These are phyloP conservation scores for Rhinoptilus africanus DNA, from an alignment of 2,113 vertebrate species.

Conservation along the genomic window DNA sequence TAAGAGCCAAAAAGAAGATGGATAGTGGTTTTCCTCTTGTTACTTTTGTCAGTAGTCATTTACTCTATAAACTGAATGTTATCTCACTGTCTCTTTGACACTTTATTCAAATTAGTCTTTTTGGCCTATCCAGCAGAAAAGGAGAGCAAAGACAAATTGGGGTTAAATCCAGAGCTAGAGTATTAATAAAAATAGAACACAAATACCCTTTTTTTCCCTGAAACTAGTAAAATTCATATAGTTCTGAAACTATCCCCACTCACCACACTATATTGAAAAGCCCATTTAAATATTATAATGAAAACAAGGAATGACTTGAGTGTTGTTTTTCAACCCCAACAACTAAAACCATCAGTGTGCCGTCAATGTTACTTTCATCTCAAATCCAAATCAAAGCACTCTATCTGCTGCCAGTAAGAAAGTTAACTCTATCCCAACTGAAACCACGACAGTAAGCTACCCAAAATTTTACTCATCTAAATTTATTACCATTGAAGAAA, in stretches of 20 bases:
- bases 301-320: not conserved
- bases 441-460: not conserved
- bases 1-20: not conserved
- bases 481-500: not conserved
- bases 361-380: not conserved
- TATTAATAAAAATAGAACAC: not conserved
- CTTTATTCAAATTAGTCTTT: not conserved
- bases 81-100: not conserved
- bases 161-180: not conserved
- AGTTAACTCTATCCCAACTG: not conserved
- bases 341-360: not conserved
- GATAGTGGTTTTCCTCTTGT: not conserved
- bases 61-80: not conserved
- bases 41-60: not conserved
- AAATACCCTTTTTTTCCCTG: not conserved
- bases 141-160: not conserved
- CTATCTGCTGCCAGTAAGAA: not conserved
- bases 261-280: not conserved
- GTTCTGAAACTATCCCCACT: not conserved
- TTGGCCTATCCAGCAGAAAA: not conserved
- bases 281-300: not conserved
- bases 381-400: not conserved
- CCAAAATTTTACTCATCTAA: not conserved
- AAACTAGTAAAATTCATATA: not conserved
- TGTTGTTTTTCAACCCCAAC: not conserved